Conservation (phyloP, 2,113 vertebrate species). For the Hippocampus barbouri region DNA sequence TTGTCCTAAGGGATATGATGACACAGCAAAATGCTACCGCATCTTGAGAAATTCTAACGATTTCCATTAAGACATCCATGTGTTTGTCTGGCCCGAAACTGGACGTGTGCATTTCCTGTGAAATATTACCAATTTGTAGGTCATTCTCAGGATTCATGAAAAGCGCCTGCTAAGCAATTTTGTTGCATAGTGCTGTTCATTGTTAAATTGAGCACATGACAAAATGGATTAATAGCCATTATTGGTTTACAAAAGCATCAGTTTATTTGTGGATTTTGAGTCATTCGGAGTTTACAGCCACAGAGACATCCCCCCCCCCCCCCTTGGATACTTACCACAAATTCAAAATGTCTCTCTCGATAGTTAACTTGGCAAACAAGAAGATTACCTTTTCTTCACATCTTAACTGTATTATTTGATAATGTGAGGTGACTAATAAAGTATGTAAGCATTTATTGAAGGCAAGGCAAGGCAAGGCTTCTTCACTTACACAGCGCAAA, state of each 20-base stretch:
- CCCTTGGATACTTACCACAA: slow-evolving; percentile 7
- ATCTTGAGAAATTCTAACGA: slow-evolving; percentile 35
- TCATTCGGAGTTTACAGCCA: slow-evolving; percentile 28
- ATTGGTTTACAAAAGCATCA: slow-evolving; percentile 27
- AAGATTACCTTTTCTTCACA: background rate
- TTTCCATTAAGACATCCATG: slow-evolving; percentile 17
- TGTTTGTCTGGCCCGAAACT: slow-evolving; percentile 24
- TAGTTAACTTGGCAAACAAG: background rate
- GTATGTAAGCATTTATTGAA: slow-evolving; percentile 81
- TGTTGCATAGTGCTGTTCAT: slow-evolving; percentile 39
- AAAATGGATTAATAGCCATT: slow-evolving; percentile 33
- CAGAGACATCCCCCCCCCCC: slow-evolving; percentile 18
- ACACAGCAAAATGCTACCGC: slow-evolving; percentile 30
- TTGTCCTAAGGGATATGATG: slow-evolving; percentile 37
- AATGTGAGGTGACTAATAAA: slow-evolving; percentile 69
- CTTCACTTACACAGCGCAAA: no score
- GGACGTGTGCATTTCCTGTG: background rate
- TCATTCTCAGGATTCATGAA: slow-evolving; percentile 34
- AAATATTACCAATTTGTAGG: slow-evolving; percentile 33
- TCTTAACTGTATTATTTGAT: background rate
- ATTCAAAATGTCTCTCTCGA: background rate
- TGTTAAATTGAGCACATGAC: slow-evolving; percentile 43
- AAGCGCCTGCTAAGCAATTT: slow-evolving; percentile 23
- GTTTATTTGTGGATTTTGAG: slow-evolving; percentile 41
- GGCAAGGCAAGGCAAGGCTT: slow-evolving; percentile 11